Conservation (phyloP, 2,113 vertebrate genomes). For the Microtus richardsoni region DNA sequence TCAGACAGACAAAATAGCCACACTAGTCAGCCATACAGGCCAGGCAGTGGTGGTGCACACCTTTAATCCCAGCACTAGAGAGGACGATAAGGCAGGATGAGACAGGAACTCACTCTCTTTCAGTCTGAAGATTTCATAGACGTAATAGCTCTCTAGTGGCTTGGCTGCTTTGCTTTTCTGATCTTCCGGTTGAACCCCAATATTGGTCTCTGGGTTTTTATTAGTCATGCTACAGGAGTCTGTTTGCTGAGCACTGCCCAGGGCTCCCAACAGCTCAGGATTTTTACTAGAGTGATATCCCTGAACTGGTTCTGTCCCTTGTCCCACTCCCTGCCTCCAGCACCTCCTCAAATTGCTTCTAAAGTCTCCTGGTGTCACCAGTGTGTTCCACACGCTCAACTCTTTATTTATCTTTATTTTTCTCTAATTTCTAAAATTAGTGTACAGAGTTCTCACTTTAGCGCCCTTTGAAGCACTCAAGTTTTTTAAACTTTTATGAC, state of each 20-base stretch:
- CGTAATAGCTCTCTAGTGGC: too few relatives aligned
- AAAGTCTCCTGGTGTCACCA: not conserved
- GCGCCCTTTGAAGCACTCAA: not conserved
- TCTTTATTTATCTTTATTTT: not conserved
- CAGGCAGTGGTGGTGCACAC: too few relatives aligned
- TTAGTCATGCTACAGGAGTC: too few relatives aligned
- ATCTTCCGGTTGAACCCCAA: too few relatives aligned
- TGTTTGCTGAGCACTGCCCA: not conserved
- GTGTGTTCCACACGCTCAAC: not conserved
- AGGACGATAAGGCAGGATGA: too few relatives aligned
- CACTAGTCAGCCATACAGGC: too few relatives aligned
- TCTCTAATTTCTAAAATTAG: not conserved
- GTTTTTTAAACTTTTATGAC: not conserved
- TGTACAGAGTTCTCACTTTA: not conserved
- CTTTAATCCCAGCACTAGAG: too few relatives aligned
- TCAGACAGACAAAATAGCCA: too few relatives aligned
- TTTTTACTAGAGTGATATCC: not conserved
- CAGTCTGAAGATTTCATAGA: too few relatives aligned
- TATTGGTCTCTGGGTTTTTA: too few relatives aligned
- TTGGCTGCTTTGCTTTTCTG: too few relatives aligned
- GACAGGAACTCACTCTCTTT: too few relatives aligned
- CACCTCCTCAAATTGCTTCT: not conserved
- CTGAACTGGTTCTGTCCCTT: not conserved
- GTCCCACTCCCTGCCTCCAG: accelerated
- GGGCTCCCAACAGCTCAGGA: not conserved